phyloP scores from a whole-genome alignment of 2,113 vertebrate species.

The Nothoprocta pentlandii region DNA sequence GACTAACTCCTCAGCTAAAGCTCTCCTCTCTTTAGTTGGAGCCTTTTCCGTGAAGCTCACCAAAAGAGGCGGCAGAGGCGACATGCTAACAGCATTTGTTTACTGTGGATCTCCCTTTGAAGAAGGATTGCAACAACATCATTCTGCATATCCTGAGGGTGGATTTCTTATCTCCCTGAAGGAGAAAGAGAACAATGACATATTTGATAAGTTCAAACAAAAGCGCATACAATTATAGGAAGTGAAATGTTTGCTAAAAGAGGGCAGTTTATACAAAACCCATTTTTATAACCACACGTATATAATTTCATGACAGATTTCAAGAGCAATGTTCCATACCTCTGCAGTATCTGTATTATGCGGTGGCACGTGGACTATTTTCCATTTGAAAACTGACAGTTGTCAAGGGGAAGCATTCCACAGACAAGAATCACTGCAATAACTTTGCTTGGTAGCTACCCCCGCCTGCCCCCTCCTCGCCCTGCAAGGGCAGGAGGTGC shows the following conservation, averaged over 20 bases:
- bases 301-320: slow-evolving; percentile 29
- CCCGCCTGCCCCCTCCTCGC: not conserved
- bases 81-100: slow-evolving; percentile 36
- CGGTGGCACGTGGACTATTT: not conserved
- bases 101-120: slow-evolving; percentile 67
- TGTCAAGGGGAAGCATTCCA: not conserved
- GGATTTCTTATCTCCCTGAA: slow-evolving; percentile 68
- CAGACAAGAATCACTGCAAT: not conserved
- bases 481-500: accelerated
- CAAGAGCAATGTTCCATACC: not conserved
- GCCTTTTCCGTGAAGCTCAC: not conserved
- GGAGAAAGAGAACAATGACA: slow-evolving; percentile 65
- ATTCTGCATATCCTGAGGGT: slow-evolving; percentile 66
- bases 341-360: not conserved
- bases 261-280: slow-evolving; percentile 63
- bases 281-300: slow-evolving; percentile 65
- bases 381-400: not conserved
- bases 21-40: not conserved
- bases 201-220: slow-evolving; percentile 72
- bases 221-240: slow-evolving; percentile 69
- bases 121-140: slow-evolving; percentile 59
- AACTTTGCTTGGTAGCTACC: not conserved
- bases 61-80: not conserved
- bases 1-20: not conserved
- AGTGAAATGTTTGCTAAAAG: slow-evolving; percentile 58